These are phyloP conservation scores for Acanthopleura granulata DNA, from an alignment of 2,888 invertebrate genomes.

Conservation along the genomic window DNA sequence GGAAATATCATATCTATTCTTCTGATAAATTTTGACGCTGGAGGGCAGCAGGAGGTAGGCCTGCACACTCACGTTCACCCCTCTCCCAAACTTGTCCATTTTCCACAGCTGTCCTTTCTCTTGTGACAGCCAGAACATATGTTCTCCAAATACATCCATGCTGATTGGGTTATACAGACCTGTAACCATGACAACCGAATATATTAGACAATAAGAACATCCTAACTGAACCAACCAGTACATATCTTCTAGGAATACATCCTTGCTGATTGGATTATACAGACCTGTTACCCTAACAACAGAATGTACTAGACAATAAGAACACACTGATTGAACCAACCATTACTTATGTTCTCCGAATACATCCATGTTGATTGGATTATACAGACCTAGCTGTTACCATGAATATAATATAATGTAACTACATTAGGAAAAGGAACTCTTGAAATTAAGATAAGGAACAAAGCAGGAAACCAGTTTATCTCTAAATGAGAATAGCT, in stretches of 20 bases:
- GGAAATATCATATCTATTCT: constrained; percentile 84
- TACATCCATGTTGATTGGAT: constrained; percentile 90
- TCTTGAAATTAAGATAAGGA: no score
- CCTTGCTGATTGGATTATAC: constrained; percentile 85
- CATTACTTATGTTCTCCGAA: constrained; percentile 94
- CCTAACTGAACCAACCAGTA: no score
- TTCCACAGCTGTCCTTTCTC: constrained; percentile 87
- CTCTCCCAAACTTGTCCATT: constrained; percentile 97
- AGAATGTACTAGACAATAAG: no score
- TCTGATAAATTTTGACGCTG: constrained; percentile 85
- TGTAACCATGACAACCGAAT: constrained; percentile 70
- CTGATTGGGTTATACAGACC: constrained; percentile 81
- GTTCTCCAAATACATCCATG: constrained; percentile 93
- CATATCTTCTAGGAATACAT: constrained; percentile 92
- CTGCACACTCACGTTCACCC: constrained; percentile 86
- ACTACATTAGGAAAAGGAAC: no score
- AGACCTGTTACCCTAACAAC: constrained; percentile 72
- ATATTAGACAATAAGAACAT: no score
- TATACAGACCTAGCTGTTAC: constrained; percentile 74
- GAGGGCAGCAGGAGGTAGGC: constrained; percentile 88
- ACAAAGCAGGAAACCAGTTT: no score
- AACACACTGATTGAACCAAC: no score
- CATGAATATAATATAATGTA: no score
- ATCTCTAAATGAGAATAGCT: no score
- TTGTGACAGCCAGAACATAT: constrained; percentile 92